phyloP scores from a whole-genome alignment of 2,113 vertebrate species.

The Herpetotheres cachinnans region DNA sequence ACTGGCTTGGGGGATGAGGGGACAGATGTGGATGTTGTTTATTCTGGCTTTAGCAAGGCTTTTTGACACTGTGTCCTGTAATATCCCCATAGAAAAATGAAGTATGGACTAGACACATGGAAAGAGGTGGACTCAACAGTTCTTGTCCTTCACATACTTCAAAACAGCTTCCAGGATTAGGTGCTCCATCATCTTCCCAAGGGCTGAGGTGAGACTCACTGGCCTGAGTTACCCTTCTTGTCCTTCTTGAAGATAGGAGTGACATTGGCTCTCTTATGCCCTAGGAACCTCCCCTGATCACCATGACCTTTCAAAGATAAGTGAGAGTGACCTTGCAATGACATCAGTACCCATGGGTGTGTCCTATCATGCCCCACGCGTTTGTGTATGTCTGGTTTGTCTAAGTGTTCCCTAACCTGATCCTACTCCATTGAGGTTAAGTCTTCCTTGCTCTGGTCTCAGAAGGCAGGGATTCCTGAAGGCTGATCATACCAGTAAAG shows the following conservation, averaged over 20 bases:
- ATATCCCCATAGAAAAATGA: neutral
- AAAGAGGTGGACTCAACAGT: neutral
- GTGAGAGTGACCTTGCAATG: neutral
- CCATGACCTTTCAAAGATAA: no score
- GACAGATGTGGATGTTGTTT: neutral
- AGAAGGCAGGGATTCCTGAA: neutral
- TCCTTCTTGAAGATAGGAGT: no score
- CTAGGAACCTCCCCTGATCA: no score
- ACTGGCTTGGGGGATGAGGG: neutral
- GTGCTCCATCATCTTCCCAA: neutral
- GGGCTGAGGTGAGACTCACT: neutral
- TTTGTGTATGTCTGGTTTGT: rapidly evolving
- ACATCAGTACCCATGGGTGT: neutral
- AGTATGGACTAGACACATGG: neutral
- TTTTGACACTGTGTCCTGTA: neutral
- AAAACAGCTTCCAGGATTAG: neutral
- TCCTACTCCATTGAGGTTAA: neutral
- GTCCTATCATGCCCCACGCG: no score
- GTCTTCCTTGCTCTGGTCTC: neutral
- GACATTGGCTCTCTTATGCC: no score
- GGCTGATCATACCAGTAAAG: neutral
- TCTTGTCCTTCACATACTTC: neutral
- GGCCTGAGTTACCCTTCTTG: neutral
- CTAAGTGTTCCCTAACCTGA: neutral
- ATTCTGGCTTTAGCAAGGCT: neutral